Base-by-base conservation (phyloP, 2,797 vertebrate genomes). In the Etheostoma perlongum region DNA sequence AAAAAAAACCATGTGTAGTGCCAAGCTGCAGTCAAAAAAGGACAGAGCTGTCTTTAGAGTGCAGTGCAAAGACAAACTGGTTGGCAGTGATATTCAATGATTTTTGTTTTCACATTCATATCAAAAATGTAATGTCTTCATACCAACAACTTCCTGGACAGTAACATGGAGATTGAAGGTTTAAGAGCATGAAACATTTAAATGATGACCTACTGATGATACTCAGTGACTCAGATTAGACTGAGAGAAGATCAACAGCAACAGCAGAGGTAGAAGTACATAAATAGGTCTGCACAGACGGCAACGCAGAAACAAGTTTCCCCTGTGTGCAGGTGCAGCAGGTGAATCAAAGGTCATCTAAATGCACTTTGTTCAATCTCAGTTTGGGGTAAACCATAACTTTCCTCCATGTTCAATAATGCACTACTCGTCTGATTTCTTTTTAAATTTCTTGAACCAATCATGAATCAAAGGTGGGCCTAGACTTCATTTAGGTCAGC, bases 21-120 rank as follows among this genome's bases (percentile, higher is more conserved):
- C 71, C 79, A 79, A 58, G 66, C 19, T 10, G 1, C 8, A 42
- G 82, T 67, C 67, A 61, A 40, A 81, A 80, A 79, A 71, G 84
- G 84, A 79, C 70, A 67, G 70, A 66, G 48, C 5, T 42, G 47
- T 36, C 30, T n/a, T 18, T 1, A 33, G 51, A 30, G 71, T 9
- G 36, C 27, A 19, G 60, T 8, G 15, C 6, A 23, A 36, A 68
- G 10, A 62, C 51, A 46, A 60, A 72, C 18, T 23, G 3, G 2
- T 9, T 42, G 16, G 19, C 19, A 33, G 60, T 18, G 2, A 69
- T 14, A 47, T 51, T 58, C 18, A 23, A 6, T 6, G 30, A 19
- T 65, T 21, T 49, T 16, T 48, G 42, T 21, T 47, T 55, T 36
- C 10, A 61, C 18, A 18, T 27, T 6, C 1, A 40, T 42, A 16